phyloP scores from a whole-genome alignment of 2,888 invertebrate species.

The Drosophila falleni region DNA sequence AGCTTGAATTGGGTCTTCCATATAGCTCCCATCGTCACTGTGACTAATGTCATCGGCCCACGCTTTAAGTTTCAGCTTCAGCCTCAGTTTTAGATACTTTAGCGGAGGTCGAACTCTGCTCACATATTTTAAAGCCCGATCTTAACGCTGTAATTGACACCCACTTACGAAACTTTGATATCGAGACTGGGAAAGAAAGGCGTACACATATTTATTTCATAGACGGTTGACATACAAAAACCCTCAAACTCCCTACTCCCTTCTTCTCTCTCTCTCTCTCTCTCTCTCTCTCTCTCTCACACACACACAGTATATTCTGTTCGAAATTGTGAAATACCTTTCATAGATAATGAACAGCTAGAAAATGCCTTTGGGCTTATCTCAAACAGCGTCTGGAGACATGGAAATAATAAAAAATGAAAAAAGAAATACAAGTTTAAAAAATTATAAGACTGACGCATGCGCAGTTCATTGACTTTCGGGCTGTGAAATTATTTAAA shows the following conservation, averaged over 20 bases:
- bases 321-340: constrained; percentile 56
- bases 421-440: constrained; percentile 21
- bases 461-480: constrained; percentile 73
- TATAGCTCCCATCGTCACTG: constrained; percentile 46
- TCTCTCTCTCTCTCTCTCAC: not conserved
- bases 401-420: constrained; percentile 33
- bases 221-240: constrained; percentile 28
- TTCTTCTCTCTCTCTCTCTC: not conserved
- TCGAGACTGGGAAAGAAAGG: constrained; percentile 34
- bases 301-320: constrained; percentile 8
- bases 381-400: constrained; percentile 55
- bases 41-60: constrained; percentile 79
- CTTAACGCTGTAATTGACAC: constrained; percentile 78
- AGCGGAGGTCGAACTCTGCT: constrained; percentile 40
- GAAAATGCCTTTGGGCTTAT: constrained; percentile 61
- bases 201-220: constrained; percentile 35
- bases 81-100: constrained; percentile 11
- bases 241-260: constrained; percentile 10
- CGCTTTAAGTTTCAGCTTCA: constrained; percentile 26
- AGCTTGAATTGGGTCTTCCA: constrained; percentile 47
- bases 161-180: constrained; percentile 70
- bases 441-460: constrained; percentile 47
- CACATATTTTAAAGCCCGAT: constrained; percentile 23
- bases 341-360: constrained; percentile 57
- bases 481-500: constrained; percentile 56